Evolutionary conservation across 2,113 vertebrate genomes (phyloP), one percentile per base, ranked within the genome.

Genomic region (Elachura formosa): DNA sequence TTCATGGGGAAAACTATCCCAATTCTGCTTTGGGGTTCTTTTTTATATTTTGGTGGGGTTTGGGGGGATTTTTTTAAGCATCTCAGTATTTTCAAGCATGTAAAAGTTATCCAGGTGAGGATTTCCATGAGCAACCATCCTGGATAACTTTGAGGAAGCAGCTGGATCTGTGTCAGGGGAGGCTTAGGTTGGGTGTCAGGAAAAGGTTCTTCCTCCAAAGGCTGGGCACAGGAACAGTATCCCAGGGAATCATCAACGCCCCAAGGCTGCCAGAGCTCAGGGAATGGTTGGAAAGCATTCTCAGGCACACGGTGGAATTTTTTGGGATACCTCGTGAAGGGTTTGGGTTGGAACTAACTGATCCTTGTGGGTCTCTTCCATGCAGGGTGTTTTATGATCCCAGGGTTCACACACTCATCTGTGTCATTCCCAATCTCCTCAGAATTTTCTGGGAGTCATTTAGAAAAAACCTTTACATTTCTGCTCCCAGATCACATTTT

Each of bases 1-100:
- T 15, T 45, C 5, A 0, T 0, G 0, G 17, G 24, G 28, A 75
- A 86, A 64, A 5, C 1, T 41, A 7, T 28, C 45, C 8, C 3
- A 5, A 4, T 51, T 38, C 14, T 9, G 7, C 10, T 52, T 20
- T 46, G 18, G 3, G 14, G 21, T 56, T 34, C 34, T 24, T 58
- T 34, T n/a, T n/a, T n/a, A n/a, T n/a, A 67, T 34, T 69, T 40
- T 15, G 29, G 21, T 45, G 18, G 17, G 20, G 11, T 20, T 25
- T 72, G 46, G 13, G 12, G 22, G 17, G 15, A 5, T 21, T 25
- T 64, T 90, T 43, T 77, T 16, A 66, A 66, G 55, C 8, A 51
- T 59, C n/a, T 14, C 4, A 8, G 12, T 10, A 6, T n/a, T 58
- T 56, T 38, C 10, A 33, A 38, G 26, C 29, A 7, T 14, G 14